A percentile compares a stretch with the other conserved stretches of the same genome.
Evolutionary conservation across 2,888 invertebrate genomes (phyloP).

Genomic region (Chloroclysta siterata): DNA sequence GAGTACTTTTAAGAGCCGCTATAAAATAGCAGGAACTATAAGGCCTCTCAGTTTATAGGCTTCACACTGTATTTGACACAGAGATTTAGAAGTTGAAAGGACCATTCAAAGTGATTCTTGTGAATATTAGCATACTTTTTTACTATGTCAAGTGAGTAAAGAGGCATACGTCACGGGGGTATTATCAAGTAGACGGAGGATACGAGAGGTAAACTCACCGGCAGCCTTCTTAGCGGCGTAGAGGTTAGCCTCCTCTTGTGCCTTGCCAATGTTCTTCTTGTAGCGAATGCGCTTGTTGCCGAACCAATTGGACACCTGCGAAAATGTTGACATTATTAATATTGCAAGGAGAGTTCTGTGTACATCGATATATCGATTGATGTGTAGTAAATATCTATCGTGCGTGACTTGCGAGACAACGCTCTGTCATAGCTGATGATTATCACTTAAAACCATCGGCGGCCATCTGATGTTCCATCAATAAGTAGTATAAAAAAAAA

Average conservation of each 20-base stretch:
- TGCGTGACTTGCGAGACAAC: too few species aligned
- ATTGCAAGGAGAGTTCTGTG: not conserved
- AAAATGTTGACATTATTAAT: not conserved
- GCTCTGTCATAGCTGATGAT: too few species aligned
- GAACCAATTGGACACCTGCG: conserved; percentile 99
- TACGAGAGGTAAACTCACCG: conserved; percentile 77
- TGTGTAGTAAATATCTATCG: too few species aligned
- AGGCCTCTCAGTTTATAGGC: too few species aligned
- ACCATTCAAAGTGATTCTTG: too few species aligned
- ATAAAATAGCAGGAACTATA: too few species aligned
- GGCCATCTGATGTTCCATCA: too few species aligned
- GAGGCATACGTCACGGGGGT: conserved; percentile 9
- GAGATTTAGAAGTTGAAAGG: not conserved
- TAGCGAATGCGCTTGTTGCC: conserved; percentile 99
- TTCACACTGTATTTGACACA: too few species aligned
- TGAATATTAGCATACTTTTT: not conserved
- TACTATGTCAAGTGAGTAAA: conserved; percentile 1
- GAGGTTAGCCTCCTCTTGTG: conserved; percentile 99
- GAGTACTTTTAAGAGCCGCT: too few species aligned
- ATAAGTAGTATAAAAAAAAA: too few species aligned
- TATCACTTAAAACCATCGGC: too few species aligned
- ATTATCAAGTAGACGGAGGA: not conserved
- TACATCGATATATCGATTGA: too few species aligned
- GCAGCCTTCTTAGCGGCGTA: conserved; percentile 99
- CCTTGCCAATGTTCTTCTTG: conserved; percentile 99